These are phyloP conservation scores for Trichosurus vulpecula DNA, from an alignment of 2,797 vertebrate species.

Conservation along the genomic window DNA sequence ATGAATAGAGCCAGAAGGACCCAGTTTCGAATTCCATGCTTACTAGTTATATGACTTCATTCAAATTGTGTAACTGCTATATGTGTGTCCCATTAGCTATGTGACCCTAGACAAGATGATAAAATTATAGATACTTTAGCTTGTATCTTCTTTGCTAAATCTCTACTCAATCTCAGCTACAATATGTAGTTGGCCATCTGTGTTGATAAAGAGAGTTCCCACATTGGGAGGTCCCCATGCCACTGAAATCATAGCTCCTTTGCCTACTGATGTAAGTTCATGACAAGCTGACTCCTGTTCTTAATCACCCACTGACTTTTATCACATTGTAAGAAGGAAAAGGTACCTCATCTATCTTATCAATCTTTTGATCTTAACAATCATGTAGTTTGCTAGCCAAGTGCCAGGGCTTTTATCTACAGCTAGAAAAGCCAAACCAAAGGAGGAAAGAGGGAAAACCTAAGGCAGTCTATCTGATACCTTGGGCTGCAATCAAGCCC, in stretches of 20 bases:
- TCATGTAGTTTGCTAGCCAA: background rate
- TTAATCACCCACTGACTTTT: background rate
- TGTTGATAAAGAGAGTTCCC: background rate
- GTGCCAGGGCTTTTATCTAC: background rate
- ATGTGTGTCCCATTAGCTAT: background rate
- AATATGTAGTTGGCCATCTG: background rate
- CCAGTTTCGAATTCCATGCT: background rate
- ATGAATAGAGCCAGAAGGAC: background rate
- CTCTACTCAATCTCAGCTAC: too few species aligned
- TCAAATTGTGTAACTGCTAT: background rate
- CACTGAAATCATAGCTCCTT: background rate
- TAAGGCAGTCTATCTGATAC: background rate
- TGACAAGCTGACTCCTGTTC: background rate
- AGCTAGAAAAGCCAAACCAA: background rate
- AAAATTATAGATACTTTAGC: background rate
- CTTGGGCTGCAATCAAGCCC: background rate
- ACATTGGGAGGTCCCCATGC: background rate
- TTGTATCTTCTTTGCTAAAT: background rate
- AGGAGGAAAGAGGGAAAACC: background rate
- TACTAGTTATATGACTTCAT: background rate
- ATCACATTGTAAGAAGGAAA: background rate
- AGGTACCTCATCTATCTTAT: background rate
- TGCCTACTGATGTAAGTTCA: background rate
- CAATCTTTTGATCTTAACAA: background rate
- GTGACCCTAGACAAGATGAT: background rate